Conservation (phyloP, 2,888 invertebrate genomes). For the Pomacea canaliculata region DNA sequence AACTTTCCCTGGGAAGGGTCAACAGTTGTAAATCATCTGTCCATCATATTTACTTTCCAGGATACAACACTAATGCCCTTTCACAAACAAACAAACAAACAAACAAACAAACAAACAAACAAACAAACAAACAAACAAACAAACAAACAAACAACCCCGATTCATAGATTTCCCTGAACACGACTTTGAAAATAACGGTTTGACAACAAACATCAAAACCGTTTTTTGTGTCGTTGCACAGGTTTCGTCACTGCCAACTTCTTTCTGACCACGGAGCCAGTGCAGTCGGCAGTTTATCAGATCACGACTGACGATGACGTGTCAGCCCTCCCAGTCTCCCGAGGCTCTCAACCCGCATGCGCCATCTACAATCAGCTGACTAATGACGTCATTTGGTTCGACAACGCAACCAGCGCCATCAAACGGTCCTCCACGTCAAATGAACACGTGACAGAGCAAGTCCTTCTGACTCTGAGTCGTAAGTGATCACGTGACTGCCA, state of each 20-base stretch:
- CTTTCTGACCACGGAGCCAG: conserved; percentile 6
- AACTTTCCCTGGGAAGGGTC: too few species aligned
- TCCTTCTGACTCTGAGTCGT: background rate
- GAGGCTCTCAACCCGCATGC: background rate
- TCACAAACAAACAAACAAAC: background rate
- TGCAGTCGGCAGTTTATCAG: conserved; percentile 2
- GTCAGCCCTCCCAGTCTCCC: background rate
- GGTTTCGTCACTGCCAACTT: background rate
- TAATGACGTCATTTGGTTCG: conserved; percentile 18
- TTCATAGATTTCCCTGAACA: too few species aligned
- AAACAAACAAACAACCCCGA: too few species aligned
- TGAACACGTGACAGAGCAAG: background rate
- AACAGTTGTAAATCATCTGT: too few species aligned
- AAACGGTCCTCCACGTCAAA: conserved; percentile 8
- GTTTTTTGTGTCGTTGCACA: background rate
- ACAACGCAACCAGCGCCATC: background rate
- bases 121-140: background rate
- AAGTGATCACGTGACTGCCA: too few species aligned
- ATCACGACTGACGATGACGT: background rate
- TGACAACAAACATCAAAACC: too few species aligned
- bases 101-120: too few species aligned
- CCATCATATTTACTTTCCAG: too few species aligned
- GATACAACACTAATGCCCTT: background rate
- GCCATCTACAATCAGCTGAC: conserved; percentile 1
- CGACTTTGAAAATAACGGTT: too few species aligned